Conservation (phyloP, 1,140 invertebrate species). For the Ips nitidus region DNA sequence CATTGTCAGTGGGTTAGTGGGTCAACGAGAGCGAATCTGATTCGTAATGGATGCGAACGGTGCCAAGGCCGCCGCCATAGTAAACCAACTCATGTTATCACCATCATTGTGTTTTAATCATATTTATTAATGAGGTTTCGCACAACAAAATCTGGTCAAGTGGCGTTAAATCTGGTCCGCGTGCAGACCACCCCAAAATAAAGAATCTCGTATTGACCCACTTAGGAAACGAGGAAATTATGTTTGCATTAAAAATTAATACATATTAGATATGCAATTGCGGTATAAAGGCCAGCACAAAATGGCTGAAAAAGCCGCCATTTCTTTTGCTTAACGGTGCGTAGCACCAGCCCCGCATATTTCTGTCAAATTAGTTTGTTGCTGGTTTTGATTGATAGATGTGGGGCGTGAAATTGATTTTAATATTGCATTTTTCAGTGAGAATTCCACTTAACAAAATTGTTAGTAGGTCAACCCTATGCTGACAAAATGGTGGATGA, state of each 20-base stretch:
- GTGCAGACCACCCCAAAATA: too few relatives aligned
- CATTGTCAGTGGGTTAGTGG: constrained; percentile 45
- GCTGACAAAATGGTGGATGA: too few relatives aligned
- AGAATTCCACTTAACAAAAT: neutral
- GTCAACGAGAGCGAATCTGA: constrained; percentile 47
- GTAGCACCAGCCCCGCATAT: neutral
- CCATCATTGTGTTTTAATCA: constrained; percentile 29
- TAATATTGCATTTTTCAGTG: constrained; percentile 11
- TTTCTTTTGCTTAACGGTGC: too few relatives aligned
- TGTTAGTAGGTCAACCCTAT: too few relatives aligned
- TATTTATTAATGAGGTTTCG: constrained; percentile 14
- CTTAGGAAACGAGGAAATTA: too few relatives aligned
- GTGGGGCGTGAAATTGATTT: constrained; percentile 17
- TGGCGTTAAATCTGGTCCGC: neutral
- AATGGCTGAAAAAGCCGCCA: neutral
- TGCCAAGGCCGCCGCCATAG: constrained; percentile 42
- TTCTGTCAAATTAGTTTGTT: constrained; percentile 18
- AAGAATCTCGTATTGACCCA: too few relatives aligned
- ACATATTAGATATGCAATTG: too few relatives aligned
- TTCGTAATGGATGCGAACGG: constrained; percentile 39
- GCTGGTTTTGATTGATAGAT: constrained; percentile 17
- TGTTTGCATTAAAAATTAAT: too few relatives aligned
- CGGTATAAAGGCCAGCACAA: neutral
- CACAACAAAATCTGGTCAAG: neutral
- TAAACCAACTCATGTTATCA: constrained; percentile 27